Conservation (phyloP, 2,797 vertebrate species). For the Anguilla obscura region DNA sequence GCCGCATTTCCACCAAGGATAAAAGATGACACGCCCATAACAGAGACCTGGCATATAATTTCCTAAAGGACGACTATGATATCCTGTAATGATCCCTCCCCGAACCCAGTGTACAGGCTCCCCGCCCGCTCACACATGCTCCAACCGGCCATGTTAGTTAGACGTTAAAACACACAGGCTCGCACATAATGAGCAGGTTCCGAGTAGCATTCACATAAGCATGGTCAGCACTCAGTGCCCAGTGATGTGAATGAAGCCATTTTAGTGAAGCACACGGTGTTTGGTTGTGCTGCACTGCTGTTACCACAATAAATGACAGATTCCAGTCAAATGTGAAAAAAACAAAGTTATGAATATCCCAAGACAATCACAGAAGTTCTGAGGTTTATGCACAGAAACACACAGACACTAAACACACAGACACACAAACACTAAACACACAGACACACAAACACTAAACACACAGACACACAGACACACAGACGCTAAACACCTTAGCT, state of each 20-base stretch:
- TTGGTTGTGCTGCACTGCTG: neutral
- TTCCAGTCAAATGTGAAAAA: neutral
- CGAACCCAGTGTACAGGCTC: neutral
- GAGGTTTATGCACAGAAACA: neutral
- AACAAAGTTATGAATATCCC: neutral
- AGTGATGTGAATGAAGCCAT: neutral
- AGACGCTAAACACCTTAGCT: constrained; percentile 72
- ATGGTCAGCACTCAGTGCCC: neutral
- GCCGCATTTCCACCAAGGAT: neutral
- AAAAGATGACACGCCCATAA: neutral
- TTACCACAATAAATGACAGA: neutral
- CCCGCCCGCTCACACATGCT: neutral
- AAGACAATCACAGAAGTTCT: neutral
- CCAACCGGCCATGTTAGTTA: neutral
- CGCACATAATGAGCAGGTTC: neutral
- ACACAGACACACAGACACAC: constrained; percentile 16
- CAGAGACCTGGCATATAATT: neutral
- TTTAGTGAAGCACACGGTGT: too few species aligned
- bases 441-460: neutral
- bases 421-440: constrained; percentile 45
- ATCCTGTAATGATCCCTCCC: neutral
- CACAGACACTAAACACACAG: constrained; percentile 4
- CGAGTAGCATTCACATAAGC: neutral
- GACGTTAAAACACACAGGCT: too few species aligned
- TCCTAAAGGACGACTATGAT: neutral